phyloP scores from a whole-genome alignment of 1,140 invertebrate genomes.

The Papilio machaon region DNA sequence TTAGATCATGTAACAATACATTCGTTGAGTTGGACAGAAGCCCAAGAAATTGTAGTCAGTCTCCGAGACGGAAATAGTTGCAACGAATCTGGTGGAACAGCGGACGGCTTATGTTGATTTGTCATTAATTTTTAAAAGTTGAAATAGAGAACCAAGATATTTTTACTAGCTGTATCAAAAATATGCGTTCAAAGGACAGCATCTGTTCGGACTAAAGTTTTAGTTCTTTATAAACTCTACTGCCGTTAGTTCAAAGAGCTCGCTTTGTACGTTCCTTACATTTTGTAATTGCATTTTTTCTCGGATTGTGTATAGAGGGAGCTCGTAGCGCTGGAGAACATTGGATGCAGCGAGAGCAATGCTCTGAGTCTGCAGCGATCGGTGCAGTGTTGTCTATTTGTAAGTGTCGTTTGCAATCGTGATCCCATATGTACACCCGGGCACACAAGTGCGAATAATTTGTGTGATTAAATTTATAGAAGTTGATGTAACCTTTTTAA shows the following conservation, averaged over 20 bases:
- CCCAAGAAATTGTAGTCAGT: background rate
- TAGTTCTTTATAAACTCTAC: background rate
- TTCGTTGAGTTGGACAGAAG: background rate
- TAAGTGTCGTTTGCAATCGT: background rate
- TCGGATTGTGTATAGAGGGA: background rate
- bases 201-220: background rate
- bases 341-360: constrained; percentile 39
- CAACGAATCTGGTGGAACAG: background rate
- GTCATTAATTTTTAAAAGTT: background rate
- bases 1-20: background rate
- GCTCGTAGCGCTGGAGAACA: background rate
- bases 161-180: background rate
- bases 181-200: no score
- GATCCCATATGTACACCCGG: background rate
- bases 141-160: background rate
- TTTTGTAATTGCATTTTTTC: constrained; percentile 17
- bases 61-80: background rate
- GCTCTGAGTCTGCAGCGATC: constrained; percentile 40
- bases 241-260: constrained; percentile 6
- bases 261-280: background rate
- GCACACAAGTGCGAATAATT: background rate
- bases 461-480: background rate
- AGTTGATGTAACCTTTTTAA: background rate
- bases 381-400: constrained; percentile 45
- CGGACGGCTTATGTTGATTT: background rate